These are phyloP conservation scores for Biston betularia DNA, from an alignment of 2,888 invertebrate genomes.

Conservation along the genomic window DNA sequence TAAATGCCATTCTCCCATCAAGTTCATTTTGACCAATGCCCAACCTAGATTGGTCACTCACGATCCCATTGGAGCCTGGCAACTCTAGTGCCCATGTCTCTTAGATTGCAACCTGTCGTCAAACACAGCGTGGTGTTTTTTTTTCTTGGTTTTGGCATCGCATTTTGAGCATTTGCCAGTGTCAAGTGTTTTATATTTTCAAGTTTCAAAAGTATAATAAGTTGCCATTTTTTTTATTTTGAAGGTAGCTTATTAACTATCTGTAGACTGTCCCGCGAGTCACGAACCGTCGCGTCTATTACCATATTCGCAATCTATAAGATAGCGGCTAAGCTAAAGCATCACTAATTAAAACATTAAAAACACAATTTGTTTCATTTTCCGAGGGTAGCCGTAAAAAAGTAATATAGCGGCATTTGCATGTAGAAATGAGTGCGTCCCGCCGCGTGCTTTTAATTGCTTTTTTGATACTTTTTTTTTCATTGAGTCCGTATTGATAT, in stretches of 20 bases:
- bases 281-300: constrained; percentile 64
- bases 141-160: too few species aligned
- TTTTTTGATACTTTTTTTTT: constrained; percentile 57
- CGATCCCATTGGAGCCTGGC: background rate
- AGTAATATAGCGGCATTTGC: constrained; percentile 66
- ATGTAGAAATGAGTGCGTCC: constrained; percentile 63
- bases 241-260: constrained; percentile 32
- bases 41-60: background rate
- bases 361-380: constrained; percentile 70
- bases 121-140: background rate
- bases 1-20: too few species aligned
- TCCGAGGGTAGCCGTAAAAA: constrained; percentile 57
- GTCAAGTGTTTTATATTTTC: too few species aligned
- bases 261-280: constrained; percentile 54
- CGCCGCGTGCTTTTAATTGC: constrained; percentile 67
- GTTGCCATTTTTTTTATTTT: constrained; percentile 46
- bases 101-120: background rate
- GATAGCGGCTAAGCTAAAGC: constrained; percentile 67
- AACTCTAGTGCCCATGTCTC: background rate
- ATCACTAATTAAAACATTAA: constrained; percentile 77
- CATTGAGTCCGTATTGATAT: constrained; percentile 48
- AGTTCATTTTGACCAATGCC: too few species aligned
- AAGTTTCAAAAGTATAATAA: too few species aligned
- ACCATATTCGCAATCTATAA: constrained; percentile 67
- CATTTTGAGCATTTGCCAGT: too few species aligned